Percentiles rank a stretch among this genome's conserved stretches.
Conservation (phyloP, 2,113 vertebrate species). For the Channa argus region DNA sequence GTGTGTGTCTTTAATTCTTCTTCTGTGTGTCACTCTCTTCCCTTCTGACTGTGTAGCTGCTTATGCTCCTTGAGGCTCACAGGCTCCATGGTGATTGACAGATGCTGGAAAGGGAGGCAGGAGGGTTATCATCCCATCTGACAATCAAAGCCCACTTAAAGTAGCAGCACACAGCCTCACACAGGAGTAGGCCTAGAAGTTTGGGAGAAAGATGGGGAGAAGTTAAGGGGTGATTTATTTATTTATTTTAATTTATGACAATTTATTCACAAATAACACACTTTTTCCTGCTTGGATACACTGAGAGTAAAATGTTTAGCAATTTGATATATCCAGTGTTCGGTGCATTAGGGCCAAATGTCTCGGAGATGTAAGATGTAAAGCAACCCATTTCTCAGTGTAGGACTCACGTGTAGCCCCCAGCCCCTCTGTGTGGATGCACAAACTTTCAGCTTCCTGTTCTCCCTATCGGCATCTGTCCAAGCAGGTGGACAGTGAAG, state of each 20-base stretch:
- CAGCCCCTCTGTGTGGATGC: background rate
- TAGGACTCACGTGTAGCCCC: constrained; percentile 27
- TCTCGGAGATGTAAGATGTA: constrained; percentile 3
- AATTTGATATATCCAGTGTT: background rate
- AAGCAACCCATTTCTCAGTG: constrained; percentile 5
- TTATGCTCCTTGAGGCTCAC: constrained; percentile 37
- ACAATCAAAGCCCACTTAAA: constrained; percentile 69
- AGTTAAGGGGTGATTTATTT: constrained; percentile 10
- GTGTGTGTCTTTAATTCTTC: constrained; percentile 34
- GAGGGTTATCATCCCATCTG: constrained; percentile 74
- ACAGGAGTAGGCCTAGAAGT: constrained; percentile 21
- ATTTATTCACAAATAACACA: constrained; percentile 1
- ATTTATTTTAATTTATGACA: too few relatives aligned
- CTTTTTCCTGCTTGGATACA: background rate
- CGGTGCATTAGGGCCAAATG: constrained; percentile 1
- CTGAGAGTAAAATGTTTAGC: background rate
- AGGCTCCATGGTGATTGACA: constrained; percentile 65
- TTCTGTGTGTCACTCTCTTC: constrained; percentile 32
- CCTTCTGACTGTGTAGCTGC: constrained; percentile 39
- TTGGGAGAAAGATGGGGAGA: constrained; percentile 5
- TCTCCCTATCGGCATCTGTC: constrained; percentile 39
- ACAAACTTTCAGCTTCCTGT: constrained; percentile 22
- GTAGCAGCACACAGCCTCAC: constrained; percentile 17
- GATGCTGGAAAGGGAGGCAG: constrained; percentile 49
- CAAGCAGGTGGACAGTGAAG: constrained; percentile 33